Evolutionary conservation across 2,113 vertebrate species (phyloP).

Genomic region (Serilophus lunatus): DNA sequence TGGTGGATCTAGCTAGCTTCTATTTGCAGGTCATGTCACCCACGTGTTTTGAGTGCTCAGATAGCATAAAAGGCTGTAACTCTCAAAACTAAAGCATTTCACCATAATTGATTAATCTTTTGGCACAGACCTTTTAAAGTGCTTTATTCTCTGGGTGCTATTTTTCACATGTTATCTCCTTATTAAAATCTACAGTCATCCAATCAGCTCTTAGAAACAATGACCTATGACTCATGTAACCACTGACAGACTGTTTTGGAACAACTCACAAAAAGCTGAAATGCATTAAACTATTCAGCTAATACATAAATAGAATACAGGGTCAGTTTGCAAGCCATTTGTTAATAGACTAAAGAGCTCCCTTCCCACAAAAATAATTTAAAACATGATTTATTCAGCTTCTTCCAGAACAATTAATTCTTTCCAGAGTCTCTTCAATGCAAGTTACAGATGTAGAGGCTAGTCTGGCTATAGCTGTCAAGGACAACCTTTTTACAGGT

Average conservation of each 20-base stretch:
- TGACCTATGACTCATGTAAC: conserved; percentile 58
- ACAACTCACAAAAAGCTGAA: conserved; percentile 45
- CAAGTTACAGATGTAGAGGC: not conserved
- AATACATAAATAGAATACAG: conserved; percentile 58
- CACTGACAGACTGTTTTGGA: conserved; percentile 59
- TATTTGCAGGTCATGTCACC: conserved; percentile 17
- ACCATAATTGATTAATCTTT: conserved; percentile 48
- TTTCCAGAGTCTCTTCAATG: not conserved
- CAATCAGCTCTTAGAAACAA: conserved; percentile 20
- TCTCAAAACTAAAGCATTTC: conserved; percentile 2
- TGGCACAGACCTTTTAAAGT: conserved; percentile 27
- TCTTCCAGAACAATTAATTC: conserved; percentile 51
- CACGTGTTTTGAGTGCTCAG: conserved; percentile 4
- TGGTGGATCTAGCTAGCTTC: not conserved
- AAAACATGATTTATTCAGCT: conserved; percentile 45
- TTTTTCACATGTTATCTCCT: conserved; percentile 45
- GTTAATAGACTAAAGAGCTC: conserved; percentile 46
- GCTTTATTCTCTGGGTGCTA: conserved; percentile 50
- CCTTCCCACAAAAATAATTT: conserved; percentile 58
- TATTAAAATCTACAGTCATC: conserved; percentile 11
- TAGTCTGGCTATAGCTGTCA: not conserved
- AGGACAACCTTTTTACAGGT: not conserved
- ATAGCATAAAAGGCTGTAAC: not conserved
- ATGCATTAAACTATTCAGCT: conserved; percentile 47
- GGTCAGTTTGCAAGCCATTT: conserved; percentile 52